Evolutionary conservation across 64 coral and sea anemone genomes (phyloP).

Genomic region (Anthopleura sola): DNA sequence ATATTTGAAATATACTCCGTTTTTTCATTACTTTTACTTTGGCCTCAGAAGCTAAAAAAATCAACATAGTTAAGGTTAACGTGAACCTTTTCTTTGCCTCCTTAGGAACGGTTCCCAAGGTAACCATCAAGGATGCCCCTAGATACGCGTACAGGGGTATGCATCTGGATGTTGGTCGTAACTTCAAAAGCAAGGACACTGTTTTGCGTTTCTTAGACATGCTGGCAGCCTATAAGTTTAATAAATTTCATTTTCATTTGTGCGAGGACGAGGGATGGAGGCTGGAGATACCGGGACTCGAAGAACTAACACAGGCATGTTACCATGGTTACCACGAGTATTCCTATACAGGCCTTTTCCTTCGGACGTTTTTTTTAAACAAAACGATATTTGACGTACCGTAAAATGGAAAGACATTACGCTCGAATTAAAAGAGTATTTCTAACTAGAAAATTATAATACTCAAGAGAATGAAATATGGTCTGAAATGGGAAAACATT

Average conservation of each 20-base stretch:
- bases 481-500: no score
- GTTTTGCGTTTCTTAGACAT: slow-evolving; percentile 38
- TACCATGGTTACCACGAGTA: background rate
- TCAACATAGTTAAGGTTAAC: background rate
- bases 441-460: no score
- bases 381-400: no score
- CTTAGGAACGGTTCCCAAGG: slow-evolving; percentile 25
- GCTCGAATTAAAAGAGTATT: no score
- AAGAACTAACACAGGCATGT: slow-evolving; percentile 48
- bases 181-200: slow-evolving; percentile 45
- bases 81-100: background rate
- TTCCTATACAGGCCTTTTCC: no score
- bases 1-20: no score
- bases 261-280: slow-evolving; percentile 68
- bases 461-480: no score
- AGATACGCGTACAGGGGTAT: slow-evolving; percentile 51
- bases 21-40: no score
- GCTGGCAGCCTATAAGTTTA: slow-evolving; percentile 58
- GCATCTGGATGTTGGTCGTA: slow-evolving; percentile 59
- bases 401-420: no score
- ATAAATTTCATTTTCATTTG: slow-evolving; percentile 64
- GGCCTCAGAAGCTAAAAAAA: no score
- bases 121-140: slow-evolving; percentile 45
- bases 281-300: slow-evolving; percentile 44
- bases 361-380: no score